These are phyloP conservation scores for Platerodrilus igneus DNA, from an alignment of 2,888 invertebrate species.

Conservation along the genomic window DNA sequence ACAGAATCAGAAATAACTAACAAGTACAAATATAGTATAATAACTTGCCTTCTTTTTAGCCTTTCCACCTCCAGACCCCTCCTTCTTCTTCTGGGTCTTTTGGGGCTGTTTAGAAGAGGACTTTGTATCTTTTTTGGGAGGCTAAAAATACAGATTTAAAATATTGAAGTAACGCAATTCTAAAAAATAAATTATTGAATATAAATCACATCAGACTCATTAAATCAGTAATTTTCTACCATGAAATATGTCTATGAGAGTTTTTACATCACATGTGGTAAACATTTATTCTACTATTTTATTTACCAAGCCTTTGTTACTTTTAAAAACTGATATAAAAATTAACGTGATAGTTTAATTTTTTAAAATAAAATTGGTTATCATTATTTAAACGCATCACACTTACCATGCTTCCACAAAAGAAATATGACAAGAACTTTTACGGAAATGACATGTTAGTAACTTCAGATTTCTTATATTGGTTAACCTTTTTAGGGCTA, in stretches of 20 bases:
- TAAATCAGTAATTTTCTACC: conserved; percentile 47
- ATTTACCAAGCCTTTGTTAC: too few species aligned
- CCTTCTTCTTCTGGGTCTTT: conserved; percentile 93
- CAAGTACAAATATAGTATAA: conserved; percentile 8
- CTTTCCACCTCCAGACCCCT: conserved; percentile 90
- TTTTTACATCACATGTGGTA: conserved; percentile 27
- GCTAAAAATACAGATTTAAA: conserved; percentile 55
- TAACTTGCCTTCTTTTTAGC: conserved; percentile 97
- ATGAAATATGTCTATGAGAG: conserved; percentile 29
- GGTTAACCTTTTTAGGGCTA: too few species aligned
- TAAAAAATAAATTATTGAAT: conserved; percentile 3
- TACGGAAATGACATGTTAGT: too few species aligned
- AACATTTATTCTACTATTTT: too few species aligned
- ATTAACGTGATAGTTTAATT: too few species aligned
- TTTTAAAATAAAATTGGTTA: too few species aligned
- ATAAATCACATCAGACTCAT: conserved; percentile 43
- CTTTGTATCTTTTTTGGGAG: conserved; percentile 91
- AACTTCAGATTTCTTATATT: too few species aligned
- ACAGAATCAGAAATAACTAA: background rate
- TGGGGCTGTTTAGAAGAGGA: conserved; percentile 88
- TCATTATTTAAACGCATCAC: too few species aligned
- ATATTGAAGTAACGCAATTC: background rate
- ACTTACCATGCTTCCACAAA: too few species aligned
- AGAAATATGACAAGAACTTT: too few species aligned
- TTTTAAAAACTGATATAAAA: too few species aligned